Conservation (phyloP, 1,140 invertebrate genomes). For the Manduca sexta region DNA sequence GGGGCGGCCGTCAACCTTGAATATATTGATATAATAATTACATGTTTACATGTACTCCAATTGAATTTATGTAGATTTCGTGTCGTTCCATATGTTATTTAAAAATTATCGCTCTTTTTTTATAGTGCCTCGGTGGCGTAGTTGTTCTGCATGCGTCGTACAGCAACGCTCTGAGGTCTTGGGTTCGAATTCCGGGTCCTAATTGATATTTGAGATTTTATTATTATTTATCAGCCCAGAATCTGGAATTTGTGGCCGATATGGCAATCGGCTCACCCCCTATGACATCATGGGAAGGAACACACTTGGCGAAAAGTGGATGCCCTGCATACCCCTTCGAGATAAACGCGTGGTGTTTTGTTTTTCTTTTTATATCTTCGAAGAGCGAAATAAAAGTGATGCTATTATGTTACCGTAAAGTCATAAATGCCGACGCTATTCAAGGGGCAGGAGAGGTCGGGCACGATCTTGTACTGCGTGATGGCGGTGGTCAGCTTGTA, state of each 20-base stretch:
- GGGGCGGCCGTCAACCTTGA: slow-evolving; percentile 79
- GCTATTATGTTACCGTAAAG: slow-evolving; percentile 39
- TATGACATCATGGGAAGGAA: no score
- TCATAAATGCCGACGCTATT: slow-evolving; percentile 77
- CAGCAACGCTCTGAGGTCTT: no score
- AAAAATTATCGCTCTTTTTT: neutral
- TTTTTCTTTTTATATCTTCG: no score
- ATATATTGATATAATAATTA: slow-evolving; percentile 18
- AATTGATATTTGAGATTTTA: no score
- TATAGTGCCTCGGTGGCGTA: no score
- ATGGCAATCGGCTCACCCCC: no score
- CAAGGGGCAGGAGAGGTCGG: slow-evolving; percentile 85
- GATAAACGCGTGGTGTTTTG: no score
- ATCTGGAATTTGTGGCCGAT: neutral
- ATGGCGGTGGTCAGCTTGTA: slow-evolving; percentile 88
- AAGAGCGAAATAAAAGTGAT: no score
- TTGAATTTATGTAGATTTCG: neutral
- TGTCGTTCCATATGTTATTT: neutral
- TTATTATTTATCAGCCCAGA: neutral
- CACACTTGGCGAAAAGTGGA: no score
- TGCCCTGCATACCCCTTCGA: no score
- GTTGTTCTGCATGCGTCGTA: no score
- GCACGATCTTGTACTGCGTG: slow-evolving; percentile 85
- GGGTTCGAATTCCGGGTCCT: no score
- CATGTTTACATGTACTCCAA: neutral